phyloP scores from a whole-genome alignment of 2,797 vertebrate genomes.

The Enteromius viviparus region DNA sequence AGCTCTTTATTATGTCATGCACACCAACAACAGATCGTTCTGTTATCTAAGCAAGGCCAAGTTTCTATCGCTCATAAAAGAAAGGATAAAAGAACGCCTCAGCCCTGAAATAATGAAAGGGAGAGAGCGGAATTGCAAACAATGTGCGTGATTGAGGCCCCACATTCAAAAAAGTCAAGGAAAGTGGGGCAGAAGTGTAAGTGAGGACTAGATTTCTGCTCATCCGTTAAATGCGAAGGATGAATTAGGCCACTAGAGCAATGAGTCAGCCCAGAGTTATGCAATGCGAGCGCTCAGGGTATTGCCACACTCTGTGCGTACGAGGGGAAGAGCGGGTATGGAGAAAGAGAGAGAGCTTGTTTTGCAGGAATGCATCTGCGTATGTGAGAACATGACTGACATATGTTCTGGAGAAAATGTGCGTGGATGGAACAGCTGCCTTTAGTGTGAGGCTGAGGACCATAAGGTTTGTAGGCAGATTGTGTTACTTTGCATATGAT shows the following conservation, averaged over 20 bases:
- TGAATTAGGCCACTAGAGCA: constrained; percentile 52
- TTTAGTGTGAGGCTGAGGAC: constrained; percentile 14
- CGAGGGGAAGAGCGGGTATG: not conserved
- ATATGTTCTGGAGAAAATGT: constrained; percentile 32
- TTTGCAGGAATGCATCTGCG: constrained; percentile 10
- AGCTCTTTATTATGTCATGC: constrained; percentile 28
- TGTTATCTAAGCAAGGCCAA: constrained; percentile 15
- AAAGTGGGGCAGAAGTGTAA: constrained; percentile 39
- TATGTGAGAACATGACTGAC: constrained; percentile 24
- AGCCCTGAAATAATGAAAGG: not conserved
- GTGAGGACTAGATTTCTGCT: constrained; percentile 39
- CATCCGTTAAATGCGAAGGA: constrained; percentile 34
- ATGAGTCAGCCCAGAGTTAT: constrained; percentile 50
- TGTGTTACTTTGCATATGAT: constrained; percentile 32
- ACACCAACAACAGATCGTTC: not conserved
- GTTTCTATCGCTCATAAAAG: constrained; percentile 6
- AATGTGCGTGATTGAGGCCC: not conserved
- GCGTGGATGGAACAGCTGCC: constrained; percentile 22
- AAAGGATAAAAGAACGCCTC: not conserved
- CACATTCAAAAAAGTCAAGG: constrained; percentile 19
- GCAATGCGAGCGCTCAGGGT: constrained; percentile 30
- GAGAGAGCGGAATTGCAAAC: not conserved
- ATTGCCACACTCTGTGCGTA: constrained; percentile 28
- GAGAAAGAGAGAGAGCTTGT: constrained; percentile 9
- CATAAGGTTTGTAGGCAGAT: constrained; percentile 41